A percentile compares a stretch with the other conserved stretches of the same genome.
These are phyloP conservation scores for Acanthosepion pharaonis DNA, from an alignment of 2,888 invertebrate genomes.

Conservation along the genomic window DNA sequence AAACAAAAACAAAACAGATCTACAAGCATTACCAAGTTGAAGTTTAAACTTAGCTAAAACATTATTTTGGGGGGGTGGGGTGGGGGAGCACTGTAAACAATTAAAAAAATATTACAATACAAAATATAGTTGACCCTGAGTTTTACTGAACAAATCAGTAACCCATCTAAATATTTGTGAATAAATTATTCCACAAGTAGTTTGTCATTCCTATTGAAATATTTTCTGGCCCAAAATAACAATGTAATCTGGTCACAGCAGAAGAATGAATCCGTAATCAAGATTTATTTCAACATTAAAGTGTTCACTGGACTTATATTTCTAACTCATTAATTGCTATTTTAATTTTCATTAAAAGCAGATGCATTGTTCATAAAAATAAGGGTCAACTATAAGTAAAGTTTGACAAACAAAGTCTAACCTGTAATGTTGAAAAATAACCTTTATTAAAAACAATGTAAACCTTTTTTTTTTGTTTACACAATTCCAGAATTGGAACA, in stretches of 20 bases:
- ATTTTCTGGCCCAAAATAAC: too few species aligned
- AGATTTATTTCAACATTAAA: not conserved
- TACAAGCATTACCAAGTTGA: too few species aligned
- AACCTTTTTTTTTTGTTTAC: not conserved
- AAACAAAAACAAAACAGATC: too few species aligned
- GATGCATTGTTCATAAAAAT: not conserved
- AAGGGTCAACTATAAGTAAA: not conserved
- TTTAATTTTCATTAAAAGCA: not conserved
- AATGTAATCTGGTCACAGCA: not conserved
- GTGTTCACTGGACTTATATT: not conserved
- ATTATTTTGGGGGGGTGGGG: too few species aligned
- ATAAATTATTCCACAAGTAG: not conserved
- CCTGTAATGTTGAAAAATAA: not conserved
- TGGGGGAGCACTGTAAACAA: too few species aligned
- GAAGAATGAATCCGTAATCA: not conserved
- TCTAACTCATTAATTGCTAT: not conserved
- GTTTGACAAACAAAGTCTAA: not conserved
- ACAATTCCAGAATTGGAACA: not conserved
- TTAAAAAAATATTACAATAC: too few species aligned
- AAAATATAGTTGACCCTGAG: not conserved
- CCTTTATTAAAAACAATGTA: constrained; percentile 33
- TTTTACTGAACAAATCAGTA: not conserved
- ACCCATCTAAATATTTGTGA: not conserved
- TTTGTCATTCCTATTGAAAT: too few species aligned
- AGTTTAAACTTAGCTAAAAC: too few species aligned